These are phyloP conservation scores for Lynx canadensis DNA, from an alignment of 2,113 vertebrate genomes.

Conservation along the genomic window DNA sequence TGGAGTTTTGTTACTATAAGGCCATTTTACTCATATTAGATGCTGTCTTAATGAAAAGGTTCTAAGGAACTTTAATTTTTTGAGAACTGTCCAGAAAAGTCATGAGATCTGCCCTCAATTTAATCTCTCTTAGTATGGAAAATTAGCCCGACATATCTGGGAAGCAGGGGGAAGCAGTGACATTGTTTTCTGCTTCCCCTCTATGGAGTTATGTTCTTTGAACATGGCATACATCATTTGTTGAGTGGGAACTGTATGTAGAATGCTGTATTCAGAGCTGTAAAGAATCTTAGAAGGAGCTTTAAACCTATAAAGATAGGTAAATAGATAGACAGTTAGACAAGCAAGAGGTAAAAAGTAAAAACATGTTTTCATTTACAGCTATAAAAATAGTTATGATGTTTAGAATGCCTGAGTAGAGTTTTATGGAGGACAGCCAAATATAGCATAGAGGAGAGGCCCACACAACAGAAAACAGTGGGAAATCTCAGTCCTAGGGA, in stretches of 20 bases:
- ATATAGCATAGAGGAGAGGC: neutral
- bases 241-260: neutral
- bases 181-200: neutral
- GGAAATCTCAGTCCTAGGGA: neutral
- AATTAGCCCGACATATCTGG: neutral
- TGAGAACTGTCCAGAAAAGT: neutral
- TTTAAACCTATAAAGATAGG: neutral
- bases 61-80: slow-evolving; percentile 21
- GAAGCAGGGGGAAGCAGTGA: neutral
- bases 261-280: neutral
- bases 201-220: neutral
- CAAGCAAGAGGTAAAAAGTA: neutral
- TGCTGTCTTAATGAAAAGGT: neutral
- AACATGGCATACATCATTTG: neutral
- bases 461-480: neutral
- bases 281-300: neutral
- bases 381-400: neutral
- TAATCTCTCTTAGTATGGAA: neutral
- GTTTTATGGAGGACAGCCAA: neutral
- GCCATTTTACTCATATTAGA: neutral
- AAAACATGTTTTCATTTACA: slow-evolving; percentile 27
- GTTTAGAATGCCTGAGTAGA: neutral
- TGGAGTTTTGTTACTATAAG: neutral
- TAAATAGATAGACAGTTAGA: neutral
- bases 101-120: neutral